Conservation (phyloP, 2,113 vertebrate species). For the Ranitomeya variabilis region DNA sequence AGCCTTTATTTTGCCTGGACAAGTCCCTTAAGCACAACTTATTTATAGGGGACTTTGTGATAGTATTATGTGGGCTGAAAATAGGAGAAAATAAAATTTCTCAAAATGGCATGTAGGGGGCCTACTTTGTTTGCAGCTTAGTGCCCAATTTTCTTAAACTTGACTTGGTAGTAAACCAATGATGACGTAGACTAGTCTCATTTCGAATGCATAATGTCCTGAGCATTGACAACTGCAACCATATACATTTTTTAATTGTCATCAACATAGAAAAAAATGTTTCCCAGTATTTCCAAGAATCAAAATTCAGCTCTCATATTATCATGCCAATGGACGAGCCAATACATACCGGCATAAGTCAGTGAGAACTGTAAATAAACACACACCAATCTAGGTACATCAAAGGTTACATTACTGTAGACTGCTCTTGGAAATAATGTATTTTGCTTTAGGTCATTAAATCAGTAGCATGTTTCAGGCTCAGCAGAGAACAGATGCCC, state of each 20-base stretch:
- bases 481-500: conserved; percentile 52
- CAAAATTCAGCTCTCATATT: background rate
- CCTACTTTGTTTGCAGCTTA: too few relatives aligned
- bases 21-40: too few relatives aligned
- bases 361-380: conserved; percentile 14
- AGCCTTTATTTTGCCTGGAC: too few relatives aligned
- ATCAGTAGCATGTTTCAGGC: conserved; percentile 54
- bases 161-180: background rate
- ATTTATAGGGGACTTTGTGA: too few relatives aligned
- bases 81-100: too few relatives aligned
- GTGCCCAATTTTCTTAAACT: too few relatives aligned
- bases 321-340: background rate
- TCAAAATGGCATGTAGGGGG: too few relatives aligned
- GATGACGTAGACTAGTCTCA: background rate
- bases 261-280: background rate
- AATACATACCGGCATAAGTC: too few relatives aligned
- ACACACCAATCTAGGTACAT: conserved; percentile 7
- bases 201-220: background rate
- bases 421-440: conserved; percentile 44
- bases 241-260: background rate
- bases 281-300: background rate
- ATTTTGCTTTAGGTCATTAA: conserved; percentile 57
- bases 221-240: background rate
- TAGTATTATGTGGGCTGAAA: too few relatives aligned
- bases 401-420: conserved; percentile 45